phyloP scores from a whole-genome alignment of 2,797 vertebrate genomes.

The Basileuterus tristriatus region DNA sequence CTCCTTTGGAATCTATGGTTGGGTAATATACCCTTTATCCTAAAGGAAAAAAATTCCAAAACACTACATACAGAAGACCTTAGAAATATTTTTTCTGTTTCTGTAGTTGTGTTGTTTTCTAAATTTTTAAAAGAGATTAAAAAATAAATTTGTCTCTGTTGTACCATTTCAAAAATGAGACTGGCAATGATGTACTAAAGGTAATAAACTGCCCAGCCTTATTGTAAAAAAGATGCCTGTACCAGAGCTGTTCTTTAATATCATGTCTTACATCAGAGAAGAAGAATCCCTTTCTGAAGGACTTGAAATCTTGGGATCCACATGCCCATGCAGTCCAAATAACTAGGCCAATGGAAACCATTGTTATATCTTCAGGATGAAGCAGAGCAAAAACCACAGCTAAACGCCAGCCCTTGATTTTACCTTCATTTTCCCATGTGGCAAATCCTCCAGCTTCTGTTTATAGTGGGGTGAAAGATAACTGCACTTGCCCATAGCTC shows the following conservation, averaged over 20 bases:
- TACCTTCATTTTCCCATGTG: constrained; percentile 24
- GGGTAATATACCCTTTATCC: background rate
- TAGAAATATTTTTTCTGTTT: background rate
- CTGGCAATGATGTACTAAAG: background rate
- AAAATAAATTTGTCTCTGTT: background rate
- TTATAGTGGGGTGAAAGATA: background rate
- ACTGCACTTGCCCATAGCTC: background rate
- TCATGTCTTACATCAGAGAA: background rate
- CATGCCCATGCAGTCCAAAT: background rate
- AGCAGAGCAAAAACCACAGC: background rate
- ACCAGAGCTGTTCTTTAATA: background rate
- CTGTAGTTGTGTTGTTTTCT: background rate
- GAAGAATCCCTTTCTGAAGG: background rate
- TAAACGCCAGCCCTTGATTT: background rate
- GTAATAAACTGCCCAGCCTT: background rate
- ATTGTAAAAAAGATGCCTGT: background rate
- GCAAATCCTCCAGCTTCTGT: background rate
- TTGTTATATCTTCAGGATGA: background rate
- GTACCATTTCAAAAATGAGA: background rate
- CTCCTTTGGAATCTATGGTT: background rate
- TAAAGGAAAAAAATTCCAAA: background rate
- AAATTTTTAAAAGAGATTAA: background rate
- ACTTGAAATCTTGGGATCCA: background rate
- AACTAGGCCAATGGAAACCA: background rate
- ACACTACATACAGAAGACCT: background rate